phyloP scores from a whole-genome alignment of 2,888 invertebrate species.

The Apeira syringaria region DNA sequence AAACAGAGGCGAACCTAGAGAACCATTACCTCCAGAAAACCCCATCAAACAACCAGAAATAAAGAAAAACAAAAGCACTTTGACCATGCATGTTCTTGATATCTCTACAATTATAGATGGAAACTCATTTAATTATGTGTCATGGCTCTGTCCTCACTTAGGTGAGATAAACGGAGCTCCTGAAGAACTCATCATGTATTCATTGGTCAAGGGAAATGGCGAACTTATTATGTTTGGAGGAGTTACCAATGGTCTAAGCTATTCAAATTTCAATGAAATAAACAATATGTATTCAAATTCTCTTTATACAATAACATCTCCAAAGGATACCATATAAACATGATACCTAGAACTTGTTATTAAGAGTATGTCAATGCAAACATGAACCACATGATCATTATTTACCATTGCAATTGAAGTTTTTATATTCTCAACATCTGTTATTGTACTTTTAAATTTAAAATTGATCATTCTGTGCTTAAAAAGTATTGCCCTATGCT shows the following conservation, averaged over 20 bases:
- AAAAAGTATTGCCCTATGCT: too few species aligned
- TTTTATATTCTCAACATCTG: conserved; percentile 5
- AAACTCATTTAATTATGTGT: conserved; percentile 85
- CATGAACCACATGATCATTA: conserved; percentile 11
- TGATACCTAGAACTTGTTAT: conserved; percentile 9
- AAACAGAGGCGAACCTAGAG: conserved; percentile 55
- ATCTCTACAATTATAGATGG: conserved; percentile 88
- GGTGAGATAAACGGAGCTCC: conserved; percentile 88
- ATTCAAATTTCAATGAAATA: conserved; percentile 84
- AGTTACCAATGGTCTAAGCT: conserved; percentile 90
- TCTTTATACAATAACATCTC: conserved; percentile 89
- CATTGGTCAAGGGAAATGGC: conserved; percentile 94
- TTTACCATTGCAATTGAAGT: conserved; percentile 4
- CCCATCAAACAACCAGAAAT: conserved; percentile 66
- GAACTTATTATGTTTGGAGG: conserved; percentile 99
- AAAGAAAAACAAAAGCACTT: conserved; percentile 85
- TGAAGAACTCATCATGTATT: conserved; percentile 95
- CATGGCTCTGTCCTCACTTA: conserved; percentile 88
- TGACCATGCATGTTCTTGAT: conserved; percentile 94
- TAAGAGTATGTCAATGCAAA: neutral
- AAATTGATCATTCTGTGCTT: too few species aligned
- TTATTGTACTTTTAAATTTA: too few species aligned
- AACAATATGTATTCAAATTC: conserved; percentile 89
- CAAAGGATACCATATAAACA: conserved; percentile 86
- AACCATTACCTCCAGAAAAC: conserved; percentile 56